Base-by-base conservation (phyloP, 2,888 invertebrate species). In the Caenorhabditis sp. region DNA sequence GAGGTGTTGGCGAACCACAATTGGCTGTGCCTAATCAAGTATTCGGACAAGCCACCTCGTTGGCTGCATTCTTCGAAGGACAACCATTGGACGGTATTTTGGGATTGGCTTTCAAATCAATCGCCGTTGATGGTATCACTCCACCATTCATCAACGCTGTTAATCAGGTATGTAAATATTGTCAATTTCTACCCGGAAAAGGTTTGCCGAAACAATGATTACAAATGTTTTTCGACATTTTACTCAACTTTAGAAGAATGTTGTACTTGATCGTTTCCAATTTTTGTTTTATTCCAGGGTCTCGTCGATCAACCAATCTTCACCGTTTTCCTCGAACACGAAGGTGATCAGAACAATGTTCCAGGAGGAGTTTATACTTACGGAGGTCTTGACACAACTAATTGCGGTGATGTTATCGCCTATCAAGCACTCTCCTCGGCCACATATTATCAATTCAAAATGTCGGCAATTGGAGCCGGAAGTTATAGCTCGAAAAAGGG, bases 51-150 rank as follows among this genome's bases (percentile, higher is more conserved):
- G 90, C 90, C 26, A 88, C 87, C 0, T 77, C 86, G 31, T 88
- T 90, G 73, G 89, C 90, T 14, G 89, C 89, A 17, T 90, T 90
- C 86, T 89, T 90, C 70, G 89, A 89, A 51, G 89, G 75, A 49
- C 77, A 80, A 59, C 80, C 80, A 50, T 70, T 80, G 21, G 79
- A 79, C 58, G 79, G 79, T 70, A 79, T 79, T 50, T 75, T 79
- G 55, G 79, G 79, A 59, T 71, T 79, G n/a, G 79, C 79, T 10
- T 81, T 81, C 75, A 55, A 74, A 51, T 72, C 76, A n/a, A 69
- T 82, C 43, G 81, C 81, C 19, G 82, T 82, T 58, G 80, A 81
- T 66, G 66, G 73, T 59, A 67, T 82, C 65, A 70, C 69, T 19
- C 81, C 82, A 37, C 79, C 77, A 55, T 75, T 80, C 70, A 73